phyloP scores from a whole-genome alignment of 23 tunicate genomes.

The Aplidium turbinatum region DNA sequence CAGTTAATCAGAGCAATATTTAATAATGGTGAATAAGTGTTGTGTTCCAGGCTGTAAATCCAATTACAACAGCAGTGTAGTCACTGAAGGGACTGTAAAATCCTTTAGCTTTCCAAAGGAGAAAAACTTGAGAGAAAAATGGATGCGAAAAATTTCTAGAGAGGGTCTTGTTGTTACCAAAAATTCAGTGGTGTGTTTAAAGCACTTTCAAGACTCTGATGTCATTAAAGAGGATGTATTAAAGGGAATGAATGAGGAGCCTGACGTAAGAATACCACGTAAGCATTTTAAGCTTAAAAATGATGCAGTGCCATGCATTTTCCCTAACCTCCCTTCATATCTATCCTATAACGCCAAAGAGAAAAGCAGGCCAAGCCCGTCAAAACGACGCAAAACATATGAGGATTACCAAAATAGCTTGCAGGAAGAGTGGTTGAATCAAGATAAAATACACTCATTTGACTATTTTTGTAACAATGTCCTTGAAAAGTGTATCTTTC shows the following conservation, averaged over 20 bases:
- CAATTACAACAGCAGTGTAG: background rate
- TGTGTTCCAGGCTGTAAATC: slow-evolving; percentile 14
- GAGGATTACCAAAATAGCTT: no score
- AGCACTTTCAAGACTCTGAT: slow-evolving; percentile 1
- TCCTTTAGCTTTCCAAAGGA: slow-evolving; percentile 3
- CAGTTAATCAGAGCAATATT: background rate
- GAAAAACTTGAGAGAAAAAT: background rate
- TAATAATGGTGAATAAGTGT: slow-evolving; percentile 17
- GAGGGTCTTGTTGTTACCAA: slow-evolving; percentile 3
- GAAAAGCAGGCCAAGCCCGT: no score
- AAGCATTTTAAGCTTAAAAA: background rate
- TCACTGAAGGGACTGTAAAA: background rate
- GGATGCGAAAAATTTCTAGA: slow-evolving; percentile 1
- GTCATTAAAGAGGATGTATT: background rate
- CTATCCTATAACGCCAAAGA: no score
- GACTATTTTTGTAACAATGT: no score
- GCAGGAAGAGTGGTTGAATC: no score
- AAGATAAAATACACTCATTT: no score
- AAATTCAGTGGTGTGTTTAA: slow-evolving; percentile 2
- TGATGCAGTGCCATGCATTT: background rate
- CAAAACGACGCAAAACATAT: no score
- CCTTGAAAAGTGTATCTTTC: no score
- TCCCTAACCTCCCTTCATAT: background rate
- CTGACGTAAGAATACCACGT: background rate
- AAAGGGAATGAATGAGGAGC: background rate